Evolutionary conservation across 2,888 invertebrate species (phyloP).

Genomic region (Tetragonula carbonaria): DNA sequence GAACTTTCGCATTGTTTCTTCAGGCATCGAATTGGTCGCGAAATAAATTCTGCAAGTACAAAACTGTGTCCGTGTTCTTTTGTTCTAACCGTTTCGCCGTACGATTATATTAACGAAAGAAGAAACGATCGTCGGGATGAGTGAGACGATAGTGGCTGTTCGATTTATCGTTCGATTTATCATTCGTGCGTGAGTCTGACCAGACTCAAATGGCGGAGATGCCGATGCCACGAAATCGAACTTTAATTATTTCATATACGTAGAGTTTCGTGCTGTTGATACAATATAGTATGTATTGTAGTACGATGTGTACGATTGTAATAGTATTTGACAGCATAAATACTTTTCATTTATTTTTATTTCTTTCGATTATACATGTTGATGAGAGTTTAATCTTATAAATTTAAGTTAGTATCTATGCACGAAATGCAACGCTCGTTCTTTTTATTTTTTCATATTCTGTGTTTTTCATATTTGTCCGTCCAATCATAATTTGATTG

Average conservation of each 20-base stretch:
- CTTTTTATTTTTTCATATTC: no score
- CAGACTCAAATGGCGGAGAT: not conserved
- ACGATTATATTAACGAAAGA: not conserved
- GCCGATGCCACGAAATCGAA: not conserved
- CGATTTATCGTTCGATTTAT: not conserved
- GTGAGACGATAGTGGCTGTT: not conserved
- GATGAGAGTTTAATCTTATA: not conserved
- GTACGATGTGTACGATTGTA: not conserved
- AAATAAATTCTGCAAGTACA: slow-evolving; percentile 51
- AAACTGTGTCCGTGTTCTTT: slow-evolving; percentile 10
- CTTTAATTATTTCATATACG: not conserved
- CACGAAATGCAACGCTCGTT: no score
- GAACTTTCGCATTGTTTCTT: slow-evolving; percentile 69
- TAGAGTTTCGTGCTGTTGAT: not conserved
- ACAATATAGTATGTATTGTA: not conserved
- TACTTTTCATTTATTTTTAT: not conserved
- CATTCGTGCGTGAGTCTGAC: not conserved
- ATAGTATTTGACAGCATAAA: not conserved
- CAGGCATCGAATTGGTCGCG: slow-evolving; percentile 49
- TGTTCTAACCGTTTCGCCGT: not conserved
- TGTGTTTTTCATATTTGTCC: no score
- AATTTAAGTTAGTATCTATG: no score
- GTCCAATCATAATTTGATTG: no score
- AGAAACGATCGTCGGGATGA: not conserved
- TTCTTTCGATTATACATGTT: not conserved